Base-by-base conservation (phyloP, 2,797 vertebrate genomes). In the Momotus momota region DNA sequence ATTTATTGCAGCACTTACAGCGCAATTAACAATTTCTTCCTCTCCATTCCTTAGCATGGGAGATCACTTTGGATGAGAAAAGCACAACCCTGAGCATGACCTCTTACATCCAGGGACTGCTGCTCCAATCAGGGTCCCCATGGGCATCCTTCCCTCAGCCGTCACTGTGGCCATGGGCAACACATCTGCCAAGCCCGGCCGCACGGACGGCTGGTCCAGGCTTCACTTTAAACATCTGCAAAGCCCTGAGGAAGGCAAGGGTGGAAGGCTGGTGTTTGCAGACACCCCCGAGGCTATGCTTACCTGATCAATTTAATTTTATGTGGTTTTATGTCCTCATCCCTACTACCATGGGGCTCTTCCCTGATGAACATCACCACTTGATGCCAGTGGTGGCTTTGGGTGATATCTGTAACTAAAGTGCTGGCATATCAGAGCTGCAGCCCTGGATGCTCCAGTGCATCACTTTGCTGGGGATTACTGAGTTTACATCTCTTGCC, bases 121-220 rank as follows among this genome's bases (percentile, higher is more conserved):
- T 20, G 31, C n/a, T 52, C 1, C 2, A 21, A 10, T 31, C 26
- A 8, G 57, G 48, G 17, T 72, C 57, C 67, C 40, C 1, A 0
- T 21, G 1, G 5, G 26, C 2, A 1, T 26, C 67, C 13, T 33
- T 19, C 7, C 35, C 27, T 31, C 64, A 49, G 52, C 41, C 3
- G 0, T n/a, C 5, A 3, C 54, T 60, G 78, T 3, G 7, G 35
- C 35, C 2, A 0, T 3, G n/a, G 57, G 38, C 26, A 35, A 25
- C 3, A 12, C 38, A 10, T 9, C 46, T 17, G 3, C 27, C 2
- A 1, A 14, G 58, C 40, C 22, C 46, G 38, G 48, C 48, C 6
- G 12, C 38, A 10, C 6, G 1, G 13, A 16, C 2, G 2, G 57
- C 46, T 20, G 38, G 7, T 20, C 67, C n/a, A 17, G 31, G 49